These are phyloP conservation scores for Pseudachorutes palmiensis DNA, from an alignment of 1,140 invertebrate genomes.

Conservation along the genomic window DNA sequence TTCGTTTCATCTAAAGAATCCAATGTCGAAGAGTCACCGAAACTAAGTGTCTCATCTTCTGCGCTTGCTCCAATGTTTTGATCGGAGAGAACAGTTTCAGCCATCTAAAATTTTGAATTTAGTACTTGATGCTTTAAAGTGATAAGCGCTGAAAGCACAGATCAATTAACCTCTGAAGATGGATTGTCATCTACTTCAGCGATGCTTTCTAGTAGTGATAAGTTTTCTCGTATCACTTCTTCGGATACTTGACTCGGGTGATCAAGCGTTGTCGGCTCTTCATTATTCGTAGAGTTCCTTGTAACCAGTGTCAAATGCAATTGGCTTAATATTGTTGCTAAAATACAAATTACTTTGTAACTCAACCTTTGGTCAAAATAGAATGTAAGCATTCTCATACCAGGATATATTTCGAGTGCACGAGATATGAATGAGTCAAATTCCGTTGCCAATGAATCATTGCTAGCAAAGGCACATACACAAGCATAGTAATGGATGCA, in stretches of 20 bases:
- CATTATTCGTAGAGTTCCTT: background rate
- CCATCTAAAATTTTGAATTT: no score
- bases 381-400: no score
- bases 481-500: slow-evolving; percentile 59
- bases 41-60: slow-evolving; percentile 29
- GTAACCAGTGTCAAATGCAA: slow-evolving; percentile 27
- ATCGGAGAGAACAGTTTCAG: slow-evolving; percentile 24
- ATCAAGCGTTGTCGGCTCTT: slow-evolving; percentile 15
- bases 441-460: slow-evolving; percentile 57
- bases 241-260: slow-evolving; percentile 31
- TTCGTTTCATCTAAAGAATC: slow-evolving; percentile 26
- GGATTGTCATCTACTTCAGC: slow-evolving; percentile 26
- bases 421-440: slow-evolving; percentile 58
- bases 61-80: slow-evolving; percentile 27
- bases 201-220: slow-evolving; percentile 33
- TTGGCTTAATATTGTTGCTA: slow-evolving; percentile 30
- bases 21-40: slow-evolving; percentile 22
- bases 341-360: slow-evolving; percentile 11
- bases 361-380: no score
- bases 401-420: slow-evolving; percentile 32
- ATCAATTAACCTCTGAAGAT: slow-evolving; percentile 1
- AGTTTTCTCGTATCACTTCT: slow-evolving; percentile 35
- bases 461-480: slow-evolving; percentile 67
- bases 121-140: no score
- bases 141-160: no score